A percentile compares a stretch with the other conserved stretches of the same genome.
Conservation (phyloP, 2,113 vertebrate genomes). For the Planiliza haematocheilus region DNA sequence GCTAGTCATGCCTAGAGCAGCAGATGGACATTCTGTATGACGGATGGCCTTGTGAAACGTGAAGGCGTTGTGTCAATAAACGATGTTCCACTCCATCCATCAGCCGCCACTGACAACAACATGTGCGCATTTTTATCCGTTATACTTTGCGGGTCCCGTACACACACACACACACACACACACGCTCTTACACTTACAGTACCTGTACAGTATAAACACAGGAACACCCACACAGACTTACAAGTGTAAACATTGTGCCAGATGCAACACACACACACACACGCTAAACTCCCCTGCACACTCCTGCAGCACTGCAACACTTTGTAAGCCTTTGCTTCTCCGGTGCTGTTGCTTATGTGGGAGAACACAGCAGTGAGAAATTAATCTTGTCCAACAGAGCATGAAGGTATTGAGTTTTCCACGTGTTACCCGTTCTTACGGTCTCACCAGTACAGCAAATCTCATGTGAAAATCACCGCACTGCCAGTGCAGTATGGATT, state of each 20-base stretch:
- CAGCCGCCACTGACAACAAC: conserved; percentile 69
- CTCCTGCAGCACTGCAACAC: conserved; percentile 4
- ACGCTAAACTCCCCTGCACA: neutral
- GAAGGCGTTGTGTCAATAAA: conserved; percentile 84
- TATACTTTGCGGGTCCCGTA: conserved; percentile 22
- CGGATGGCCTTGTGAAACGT: conserved; percentile 80
- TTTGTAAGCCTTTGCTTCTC: neutral
- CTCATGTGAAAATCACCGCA: conserved; percentile 19
- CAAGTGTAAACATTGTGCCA: conserved; percentile 1
- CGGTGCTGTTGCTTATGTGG: conserved; percentile 27
- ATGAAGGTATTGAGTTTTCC: conserved; percentile 63
- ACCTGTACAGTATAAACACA: conserved; percentile 32
- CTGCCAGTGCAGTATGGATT: conserved; percentile 2
- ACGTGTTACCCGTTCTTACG: conserved; percentile 29
- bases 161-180: neutral
- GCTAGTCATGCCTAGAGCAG: conserved; percentile 54
- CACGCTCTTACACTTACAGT: conserved; percentile 6
- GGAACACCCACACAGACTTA: conserved; percentile 52
- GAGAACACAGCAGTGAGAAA: conserved; percentile 41
- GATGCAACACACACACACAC: conserved; percentile 8
- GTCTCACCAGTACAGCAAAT: conserved; percentile 16
- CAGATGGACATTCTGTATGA: conserved; percentile 73
- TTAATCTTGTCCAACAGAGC: conserved; percentile 63
- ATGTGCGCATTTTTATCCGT: conserved; percentile 67
- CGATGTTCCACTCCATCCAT: conserved; percentile 75